These are phyloP conservation scores for Myiozetetes cayanensis DNA, from an alignment of 2,113 vertebrate species.

Conservation along the genomic window DNA sequence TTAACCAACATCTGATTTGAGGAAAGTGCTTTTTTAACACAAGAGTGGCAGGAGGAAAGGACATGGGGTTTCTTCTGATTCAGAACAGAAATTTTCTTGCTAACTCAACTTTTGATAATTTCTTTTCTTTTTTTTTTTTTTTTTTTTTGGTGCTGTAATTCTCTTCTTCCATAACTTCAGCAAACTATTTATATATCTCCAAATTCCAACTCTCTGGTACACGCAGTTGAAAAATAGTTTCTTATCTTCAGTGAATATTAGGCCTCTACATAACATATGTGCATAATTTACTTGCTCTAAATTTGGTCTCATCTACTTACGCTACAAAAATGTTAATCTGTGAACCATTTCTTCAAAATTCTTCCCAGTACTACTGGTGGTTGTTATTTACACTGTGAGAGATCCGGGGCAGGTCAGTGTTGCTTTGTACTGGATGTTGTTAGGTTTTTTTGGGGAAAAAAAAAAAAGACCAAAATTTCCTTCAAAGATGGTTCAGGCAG, in stretches of 20 bases:
- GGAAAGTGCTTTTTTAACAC: background rate
- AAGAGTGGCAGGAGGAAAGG: background rate
- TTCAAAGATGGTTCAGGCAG: background rate
- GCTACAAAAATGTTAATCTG: background rate
- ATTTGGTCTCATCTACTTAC: background rate
- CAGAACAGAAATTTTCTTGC: background rate
- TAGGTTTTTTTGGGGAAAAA: background rate
- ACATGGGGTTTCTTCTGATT: background rate
- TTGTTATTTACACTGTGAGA: background rate
- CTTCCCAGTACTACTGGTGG: background rate
- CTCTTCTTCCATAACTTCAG: background rate
- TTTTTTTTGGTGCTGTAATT: background rate
- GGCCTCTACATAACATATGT: constrained; percentile 34
- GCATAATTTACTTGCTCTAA: constrained; percentile 20
- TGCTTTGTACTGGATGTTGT: background rate
- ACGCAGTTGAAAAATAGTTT: background rate
- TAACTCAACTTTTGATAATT: background rate
- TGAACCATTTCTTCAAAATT: background rate
- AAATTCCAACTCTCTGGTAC: background rate
- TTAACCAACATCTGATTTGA: background rate
- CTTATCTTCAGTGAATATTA: constrained; percentile 34
- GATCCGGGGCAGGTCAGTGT: background rate
- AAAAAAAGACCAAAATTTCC: too few relatives aligned
- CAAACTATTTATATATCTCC: background rate
- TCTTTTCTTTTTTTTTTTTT: background rate